These are phyloP conservation scores for Psix sp. DNA, from an alignment of 1,140 invertebrate species.

Conservation along the genomic window DNA sequence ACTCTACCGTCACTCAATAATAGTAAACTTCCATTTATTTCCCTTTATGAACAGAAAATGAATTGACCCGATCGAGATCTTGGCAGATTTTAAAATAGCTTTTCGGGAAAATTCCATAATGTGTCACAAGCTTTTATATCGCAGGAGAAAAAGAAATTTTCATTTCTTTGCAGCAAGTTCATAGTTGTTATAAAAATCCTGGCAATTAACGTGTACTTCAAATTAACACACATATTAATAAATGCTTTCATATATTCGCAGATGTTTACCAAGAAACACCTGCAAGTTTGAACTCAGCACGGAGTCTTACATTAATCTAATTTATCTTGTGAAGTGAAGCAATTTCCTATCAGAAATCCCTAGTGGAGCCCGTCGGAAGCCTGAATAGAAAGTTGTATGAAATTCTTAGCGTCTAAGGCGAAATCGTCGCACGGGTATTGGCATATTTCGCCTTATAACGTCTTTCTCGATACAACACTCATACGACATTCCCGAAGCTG, in stretches of 20 bases:
- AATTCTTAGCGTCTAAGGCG: slow-evolving; percentile 64
- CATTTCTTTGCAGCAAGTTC: too few species aligned
- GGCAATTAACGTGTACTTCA: too few species aligned
- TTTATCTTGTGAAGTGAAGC: slow-evolving; percentile 48
- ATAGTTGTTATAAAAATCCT: too few species aligned
- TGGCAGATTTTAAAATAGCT: too few species aligned
- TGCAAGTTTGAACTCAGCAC: slow-evolving; percentile 19
- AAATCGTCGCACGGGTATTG: slow-evolving; percentile 55
- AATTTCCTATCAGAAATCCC: slow-evolving; percentile 56
- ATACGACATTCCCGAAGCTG: slow-evolving; percentile 28
- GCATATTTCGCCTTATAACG: slow-evolving; percentile 47
- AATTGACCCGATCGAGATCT: too few species aligned
- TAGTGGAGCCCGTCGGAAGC: slow-evolving; percentile 63
- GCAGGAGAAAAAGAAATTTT: too few species aligned
- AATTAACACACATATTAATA: too few species aligned
- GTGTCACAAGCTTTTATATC: too few species aligned
- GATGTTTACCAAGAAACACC: slow-evolving; percentile 18
- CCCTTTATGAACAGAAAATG: too few species aligned
- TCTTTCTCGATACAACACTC: slow-evolving; percentile 48
- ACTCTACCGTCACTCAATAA: too few species aligned
- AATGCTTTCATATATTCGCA: slow-evolving; percentile 66
- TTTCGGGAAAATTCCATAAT: too few species aligned
- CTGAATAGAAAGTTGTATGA: slow-evolving; percentile 70
- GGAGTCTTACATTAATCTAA: slow-evolving; percentile 45
- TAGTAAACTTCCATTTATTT: too few species aligned